phyloP scores from a whole-genome alignment of 2,113 vertebrate species.

The Spea multiplicata region DNA sequence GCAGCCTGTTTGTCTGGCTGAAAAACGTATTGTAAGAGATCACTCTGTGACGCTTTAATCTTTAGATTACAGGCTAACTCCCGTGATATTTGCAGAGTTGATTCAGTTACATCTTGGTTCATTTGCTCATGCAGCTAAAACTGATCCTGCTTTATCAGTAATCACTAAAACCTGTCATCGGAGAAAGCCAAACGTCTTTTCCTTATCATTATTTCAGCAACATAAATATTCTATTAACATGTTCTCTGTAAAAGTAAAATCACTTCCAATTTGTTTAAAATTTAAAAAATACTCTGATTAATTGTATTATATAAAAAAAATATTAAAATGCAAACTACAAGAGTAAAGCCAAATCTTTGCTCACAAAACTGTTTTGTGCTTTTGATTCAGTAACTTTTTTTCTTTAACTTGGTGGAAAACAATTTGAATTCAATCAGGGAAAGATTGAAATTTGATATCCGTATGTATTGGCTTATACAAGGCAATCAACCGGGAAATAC shows the following conservation, averaged over 20 bases:
- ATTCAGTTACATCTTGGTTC: slow-evolving; percentile 33
- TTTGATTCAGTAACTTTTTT: no score
- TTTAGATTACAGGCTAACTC: slow-evolving; percentile 44
- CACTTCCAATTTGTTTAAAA: no score
- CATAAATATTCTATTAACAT: neutral
- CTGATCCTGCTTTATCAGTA: slow-evolving; percentile 32
- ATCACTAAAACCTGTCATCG: slow-evolving; percentile 6
- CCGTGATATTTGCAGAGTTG: slow-evolving; percentile 36
- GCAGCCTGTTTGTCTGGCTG: slow-evolving; percentile 38
- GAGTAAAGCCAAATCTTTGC: no score
- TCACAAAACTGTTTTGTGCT: no score
- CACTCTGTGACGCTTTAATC: slow-evolving; percentile 48
- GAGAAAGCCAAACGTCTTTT: slow-evolving; percentile 14
- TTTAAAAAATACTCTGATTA: no score
- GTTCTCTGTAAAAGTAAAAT: neutral
- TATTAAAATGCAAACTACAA: no score
- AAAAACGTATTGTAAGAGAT: slow-evolving; percentile 34
- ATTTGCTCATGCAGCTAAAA: slow-evolving; percentile 39
- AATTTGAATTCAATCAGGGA: no score
- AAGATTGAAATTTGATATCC: no score
- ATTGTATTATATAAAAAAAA: no score
- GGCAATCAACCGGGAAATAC: no score
- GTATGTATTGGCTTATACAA: no score
- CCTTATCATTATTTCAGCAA: neutral
- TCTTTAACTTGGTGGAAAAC: no score